Evolutionary conservation across 2,113 vertebrate genomes (phyloP).

Genomic region (Noturus placidus): DNA sequence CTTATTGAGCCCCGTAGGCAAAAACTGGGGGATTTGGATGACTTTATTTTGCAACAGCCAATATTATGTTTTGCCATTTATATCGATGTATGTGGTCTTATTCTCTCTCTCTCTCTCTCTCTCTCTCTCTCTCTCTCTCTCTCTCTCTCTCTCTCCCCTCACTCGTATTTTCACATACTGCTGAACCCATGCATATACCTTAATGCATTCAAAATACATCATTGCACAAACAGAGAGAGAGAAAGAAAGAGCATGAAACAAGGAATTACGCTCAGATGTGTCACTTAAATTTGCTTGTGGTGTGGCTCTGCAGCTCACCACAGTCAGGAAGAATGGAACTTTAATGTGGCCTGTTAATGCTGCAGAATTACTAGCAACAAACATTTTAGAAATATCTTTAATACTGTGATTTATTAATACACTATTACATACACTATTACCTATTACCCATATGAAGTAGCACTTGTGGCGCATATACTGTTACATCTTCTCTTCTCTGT

Average conservation of each 20-base stretch:
- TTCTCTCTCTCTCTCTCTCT: background rate
- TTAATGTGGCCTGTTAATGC: background rate
- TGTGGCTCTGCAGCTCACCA: background rate
- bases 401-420: background rate
- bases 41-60: background rate
- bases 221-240: background rate
- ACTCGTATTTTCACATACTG: background rate
- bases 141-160: background rate
- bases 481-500: background rate
- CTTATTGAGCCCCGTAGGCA: background rate
- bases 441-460: background rate
- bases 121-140: background rate
- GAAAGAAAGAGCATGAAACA: background rate
- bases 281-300: background rate
- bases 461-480: background rate
- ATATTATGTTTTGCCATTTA: background rate
- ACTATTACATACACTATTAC: background rate
- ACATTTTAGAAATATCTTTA: background rate
- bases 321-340: background rate
- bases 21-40: constrained; percentile 10
- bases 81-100: background rate
- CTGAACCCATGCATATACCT: background rate
- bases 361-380: background rate
- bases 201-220: background rate
- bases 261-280: background rate